phyloP scores from a whole-genome alignment of 2,888 invertebrate genomes.

The Tenthredo scrophulariae region DNA sequence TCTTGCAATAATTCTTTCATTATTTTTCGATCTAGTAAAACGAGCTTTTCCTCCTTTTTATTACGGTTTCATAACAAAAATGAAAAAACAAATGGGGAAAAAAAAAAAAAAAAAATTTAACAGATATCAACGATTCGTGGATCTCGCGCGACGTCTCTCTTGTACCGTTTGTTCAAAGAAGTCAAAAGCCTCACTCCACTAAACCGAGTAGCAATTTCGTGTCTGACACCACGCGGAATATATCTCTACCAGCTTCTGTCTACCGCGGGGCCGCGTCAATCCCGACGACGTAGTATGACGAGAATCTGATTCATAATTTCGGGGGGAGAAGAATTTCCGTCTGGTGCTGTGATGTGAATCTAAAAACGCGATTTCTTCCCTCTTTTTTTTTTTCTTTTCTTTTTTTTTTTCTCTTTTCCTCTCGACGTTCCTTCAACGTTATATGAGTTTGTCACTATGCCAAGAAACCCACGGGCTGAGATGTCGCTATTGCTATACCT shows the following conservation, averaged over 20 bases:
- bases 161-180: not conserved
- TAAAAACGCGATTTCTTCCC: not conserved
- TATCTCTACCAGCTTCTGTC: constrained; percentile 13
- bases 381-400: not conserved
- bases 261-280: not conserved
- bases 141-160: not conserved
- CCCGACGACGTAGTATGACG: not conserved
- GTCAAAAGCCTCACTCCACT: not conserved
- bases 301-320: not conserved
- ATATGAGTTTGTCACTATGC: not conserved
- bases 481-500: not conserved
- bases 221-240: constrained; percentile 21
- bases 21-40: not conserved
- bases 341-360: not conserved
- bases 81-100: not conserved
- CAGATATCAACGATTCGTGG: not conserved
- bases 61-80: not conserved
- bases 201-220: not conserved
- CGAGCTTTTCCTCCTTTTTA: not conserved
- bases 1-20: not conserved
- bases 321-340: not conserved
- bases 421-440: not conserved
- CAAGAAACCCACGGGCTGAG: not conserved
- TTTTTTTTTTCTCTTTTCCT: not conserved
- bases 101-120: not conserved